Percentiles rank a stretch among this genome's conserved stretches.
phyloP scores from a whole-genome alignment of 2,888 invertebrate genomes.

The Chalcis sispes region DNA sequence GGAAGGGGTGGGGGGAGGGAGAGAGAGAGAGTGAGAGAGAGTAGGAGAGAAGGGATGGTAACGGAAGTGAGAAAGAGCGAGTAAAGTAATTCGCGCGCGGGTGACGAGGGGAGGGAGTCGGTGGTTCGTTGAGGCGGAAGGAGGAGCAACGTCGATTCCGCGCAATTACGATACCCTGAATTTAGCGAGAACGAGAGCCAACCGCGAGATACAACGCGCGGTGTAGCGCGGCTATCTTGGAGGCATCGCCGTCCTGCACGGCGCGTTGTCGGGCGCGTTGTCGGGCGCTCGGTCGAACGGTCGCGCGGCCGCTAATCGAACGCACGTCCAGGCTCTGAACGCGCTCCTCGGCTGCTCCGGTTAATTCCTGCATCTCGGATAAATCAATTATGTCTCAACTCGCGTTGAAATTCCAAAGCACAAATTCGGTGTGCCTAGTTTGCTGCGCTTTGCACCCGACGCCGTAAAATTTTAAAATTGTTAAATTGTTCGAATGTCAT shows the following conservation, averaged over 20 bases:
- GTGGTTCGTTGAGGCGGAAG: too few relatives aligned
- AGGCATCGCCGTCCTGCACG: too few relatives aligned
- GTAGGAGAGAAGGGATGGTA: too few relatives aligned
- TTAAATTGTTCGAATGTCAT: background rate
- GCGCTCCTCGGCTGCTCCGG: background rate
- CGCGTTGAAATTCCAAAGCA: conserved; percentile 26
- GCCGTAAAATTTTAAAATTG: background rate
- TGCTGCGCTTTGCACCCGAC: background rate
- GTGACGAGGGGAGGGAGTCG: background rate
- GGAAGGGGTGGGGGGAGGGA: too few relatives aligned
- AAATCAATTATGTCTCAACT: conserved; percentile 38
- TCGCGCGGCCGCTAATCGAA: conserved; percentile 33
- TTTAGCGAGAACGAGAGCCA: conserved; percentile 22
- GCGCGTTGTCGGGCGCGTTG: background rate
- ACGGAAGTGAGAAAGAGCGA: too few relatives aligned
- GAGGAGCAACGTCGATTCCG: conserved; percentile 11
- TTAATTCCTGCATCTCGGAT: conserved; percentile 40
- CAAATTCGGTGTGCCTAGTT: conserved; percentile 9
- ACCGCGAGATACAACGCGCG: conserved; percentile 24
- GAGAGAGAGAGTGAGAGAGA: background rate
- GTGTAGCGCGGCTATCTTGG: conserved; percentile 20
- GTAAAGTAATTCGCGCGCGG: background rate
- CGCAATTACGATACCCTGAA: conserved; percentile 32
- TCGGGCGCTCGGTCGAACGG: background rate
- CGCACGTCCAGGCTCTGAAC: background rate